Conservation (phyloP, 2,888 invertebrate species). For the Acanthacorydalis orientalis region DNA sequence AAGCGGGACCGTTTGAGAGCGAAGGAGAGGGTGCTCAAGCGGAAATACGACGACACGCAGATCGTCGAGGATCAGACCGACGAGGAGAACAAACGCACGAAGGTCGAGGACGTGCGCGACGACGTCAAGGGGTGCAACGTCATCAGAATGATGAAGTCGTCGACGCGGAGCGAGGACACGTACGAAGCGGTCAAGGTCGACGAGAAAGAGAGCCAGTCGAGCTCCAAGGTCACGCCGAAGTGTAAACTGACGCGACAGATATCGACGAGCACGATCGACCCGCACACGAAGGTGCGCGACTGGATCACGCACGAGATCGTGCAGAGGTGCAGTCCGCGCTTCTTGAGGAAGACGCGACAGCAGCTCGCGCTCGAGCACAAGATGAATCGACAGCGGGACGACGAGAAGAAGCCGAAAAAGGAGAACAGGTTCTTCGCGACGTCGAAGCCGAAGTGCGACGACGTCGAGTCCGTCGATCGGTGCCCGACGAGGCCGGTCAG, state of each 20-base stretch:
- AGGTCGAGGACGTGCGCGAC: slow-evolving; percentile 27
- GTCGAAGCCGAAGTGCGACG: slow-evolving; percentile 7
- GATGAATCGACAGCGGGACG: slow-evolving; percentile 14
- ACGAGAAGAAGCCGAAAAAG: slow-evolving; percentile 12
- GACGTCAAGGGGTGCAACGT: slow-evolving; percentile 35
- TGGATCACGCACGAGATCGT: slow-evolving; percentile 73
- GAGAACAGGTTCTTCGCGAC: slow-evolving; percentile 1
- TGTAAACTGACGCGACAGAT: slow-evolving; percentile 53
- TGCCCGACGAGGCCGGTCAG: slow-evolving; percentile 24
- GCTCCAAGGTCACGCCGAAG: slow-evolving; percentile 33
- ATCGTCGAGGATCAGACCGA: slow-evolving; percentile 23
- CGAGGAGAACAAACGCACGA: slow-evolving; percentile 14
- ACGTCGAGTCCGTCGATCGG: slow-evolving; percentile 19
- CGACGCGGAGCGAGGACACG: slow-evolving; percentile 29
- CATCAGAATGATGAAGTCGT: slow-evolving; percentile 34
- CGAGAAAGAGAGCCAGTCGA: slow-evolving; percentile 26
- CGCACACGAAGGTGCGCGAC: slow-evolving; percentile 70
- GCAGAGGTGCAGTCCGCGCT: slow-evolving; percentile 50
- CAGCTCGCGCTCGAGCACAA: slow-evolving; percentile 19
- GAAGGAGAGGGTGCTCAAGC: slow-evolving; percentile 30
- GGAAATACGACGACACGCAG: slow-evolving; percentile 28
- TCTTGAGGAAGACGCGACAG: slow-evolving; percentile 33
- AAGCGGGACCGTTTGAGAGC: slow-evolving; percentile 41
- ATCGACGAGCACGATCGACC: slow-evolving; percentile 67
- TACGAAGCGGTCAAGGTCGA: slow-evolving; percentile 33